A percentile compares a stretch with the other conserved stretches of the same genome.
Conservation (phyloP, 2,888 invertebrate species). For the Trachelus tabidus region DNA sequence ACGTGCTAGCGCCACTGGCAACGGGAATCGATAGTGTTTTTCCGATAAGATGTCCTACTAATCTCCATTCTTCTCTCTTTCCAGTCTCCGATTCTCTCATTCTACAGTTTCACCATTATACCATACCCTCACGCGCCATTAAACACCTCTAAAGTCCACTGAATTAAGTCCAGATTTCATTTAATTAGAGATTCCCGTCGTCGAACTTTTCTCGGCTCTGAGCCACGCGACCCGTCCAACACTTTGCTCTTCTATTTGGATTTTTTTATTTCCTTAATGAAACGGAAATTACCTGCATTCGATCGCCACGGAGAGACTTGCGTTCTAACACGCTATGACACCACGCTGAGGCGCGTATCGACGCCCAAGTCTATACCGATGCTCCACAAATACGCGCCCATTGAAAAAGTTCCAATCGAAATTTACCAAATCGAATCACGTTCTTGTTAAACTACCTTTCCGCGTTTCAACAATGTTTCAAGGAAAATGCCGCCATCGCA, state of each 20-base stretch:
- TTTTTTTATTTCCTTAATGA: constrained; percentile 32
- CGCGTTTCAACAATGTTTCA: not conserved
- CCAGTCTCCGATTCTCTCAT: not conserved
- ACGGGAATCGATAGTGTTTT: constrained; percentile 18
- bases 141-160: constrained; percentile 21
- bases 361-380: not conserved
- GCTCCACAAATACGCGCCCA: not conserved
- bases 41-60: constrained; percentile 11
- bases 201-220: constrained; percentile 3
- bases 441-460: constrained; percentile 41
- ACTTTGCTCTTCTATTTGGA: constrained; percentile 40
- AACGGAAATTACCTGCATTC: constrained; percentile 57
- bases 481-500: not conserved
- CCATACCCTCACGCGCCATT: constrained; percentile 18
- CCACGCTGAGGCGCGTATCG: not conserved
- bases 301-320: not conserved
- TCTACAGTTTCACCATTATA: not conserved
- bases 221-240: constrained; percentile 39
- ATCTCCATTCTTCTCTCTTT: not conserved
- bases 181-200: constrained; percentile 46
- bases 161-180: constrained; percentile 55
- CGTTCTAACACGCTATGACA: not conserved
- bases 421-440: constrained; percentile 64
- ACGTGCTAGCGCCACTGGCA: constrained; percentile 7
- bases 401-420: constrained; percentile 62